phyloP scores from a whole-genome alignment of 2,888 invertebrate genomes.

The Tiliacea aurago region DNA sequence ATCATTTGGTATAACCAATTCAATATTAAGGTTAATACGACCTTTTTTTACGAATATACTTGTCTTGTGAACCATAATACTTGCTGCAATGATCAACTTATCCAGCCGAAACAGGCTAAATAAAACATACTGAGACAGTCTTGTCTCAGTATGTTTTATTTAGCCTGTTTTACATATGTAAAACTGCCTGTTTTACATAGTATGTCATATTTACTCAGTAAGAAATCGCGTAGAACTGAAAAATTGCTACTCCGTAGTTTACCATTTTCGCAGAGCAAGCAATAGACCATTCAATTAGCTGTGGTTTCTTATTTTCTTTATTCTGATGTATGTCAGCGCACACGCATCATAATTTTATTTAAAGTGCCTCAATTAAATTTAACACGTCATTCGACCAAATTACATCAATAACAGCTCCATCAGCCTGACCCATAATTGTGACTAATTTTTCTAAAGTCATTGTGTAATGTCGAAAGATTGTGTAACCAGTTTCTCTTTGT shows the following conservation, averaged over 20 bases:
- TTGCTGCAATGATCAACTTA: background rate
- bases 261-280: background rate
- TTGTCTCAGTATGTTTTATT: too few relatives aligned
- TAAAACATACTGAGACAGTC: background rate
- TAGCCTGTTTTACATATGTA: too few relatives aligned
- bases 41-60: background rate
- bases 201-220: background rate
- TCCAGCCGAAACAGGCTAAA: background rate
- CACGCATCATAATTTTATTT: constrained; percentile 41
- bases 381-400: constrained; percentile 38
- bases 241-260: background rate
- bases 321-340: constrained; percentile 34
- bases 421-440: constrained; percentile 48
- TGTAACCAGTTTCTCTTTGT: constrained; percentile 70
- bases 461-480: constrained; percentile 59
- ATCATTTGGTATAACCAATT: background rate
- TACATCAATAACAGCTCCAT: constrained; percentile 54
- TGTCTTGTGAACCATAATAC: background rate
- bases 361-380: constrained; percentile 46
- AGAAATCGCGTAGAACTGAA: background rate
- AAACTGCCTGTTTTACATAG: too few relatives aligned
- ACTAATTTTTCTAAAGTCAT: constrained; percentile 54
- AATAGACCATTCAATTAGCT: background rate
- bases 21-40: background rate
- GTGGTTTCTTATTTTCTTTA: background rate